Evolutionary conservation across 2,797 vertebrate species (phyloP), one percentile per base, ranked within the genome.

Genomic region (Phalloptychus januarius): DNA sequence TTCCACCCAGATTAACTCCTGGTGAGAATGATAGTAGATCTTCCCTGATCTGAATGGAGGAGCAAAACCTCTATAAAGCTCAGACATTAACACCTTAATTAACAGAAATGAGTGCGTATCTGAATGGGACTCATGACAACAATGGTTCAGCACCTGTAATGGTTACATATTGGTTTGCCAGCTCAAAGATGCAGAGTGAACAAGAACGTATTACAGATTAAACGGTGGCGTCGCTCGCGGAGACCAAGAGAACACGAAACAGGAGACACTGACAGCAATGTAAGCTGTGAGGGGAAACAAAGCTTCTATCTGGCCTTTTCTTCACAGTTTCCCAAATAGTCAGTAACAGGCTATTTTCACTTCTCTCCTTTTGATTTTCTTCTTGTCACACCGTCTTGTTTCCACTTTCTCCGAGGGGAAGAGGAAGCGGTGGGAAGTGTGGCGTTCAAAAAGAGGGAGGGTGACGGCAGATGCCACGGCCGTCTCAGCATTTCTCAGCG

Each of bases 401-500:
- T 78, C 50, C 74, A 77, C 65, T 71, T 80, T 78, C 42, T 31
- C 54, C 54, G 20, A 61, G 72, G 56, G 13, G 40, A 81, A 69
- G 74, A 36, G 50, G 42, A 16, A n/a, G n/a, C 7, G 65, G 56
- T 61, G 45, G 20, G 72, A 74, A 7, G 40, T 70, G 56, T 48
- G 7, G n/a, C 78, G 63, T 33, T 50, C 1, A 83, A 85, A 77
- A 65, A 40, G 38, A 5, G 18, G 28, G 23, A 25, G 40, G 72
- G 42, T 16, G 54, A 81, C 83, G 88, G 83, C 84, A 79, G 83
- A 52, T 46, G 42, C 75, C 46, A 69, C n/a, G 1, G 48, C 72
- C 77, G 11, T 38, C 67, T 81, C 72, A 63, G 65, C n/a, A n/a
- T 79, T 86, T 90, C 83, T 79, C 79, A 86, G 74, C 74, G 74